Percentiles rank a stretch among this genome's conserved stretches.
phyloP scores from a whole-genome alignment of 2,888 invertebrate species.

The Eudasyphora cyanicolor region DNA sequence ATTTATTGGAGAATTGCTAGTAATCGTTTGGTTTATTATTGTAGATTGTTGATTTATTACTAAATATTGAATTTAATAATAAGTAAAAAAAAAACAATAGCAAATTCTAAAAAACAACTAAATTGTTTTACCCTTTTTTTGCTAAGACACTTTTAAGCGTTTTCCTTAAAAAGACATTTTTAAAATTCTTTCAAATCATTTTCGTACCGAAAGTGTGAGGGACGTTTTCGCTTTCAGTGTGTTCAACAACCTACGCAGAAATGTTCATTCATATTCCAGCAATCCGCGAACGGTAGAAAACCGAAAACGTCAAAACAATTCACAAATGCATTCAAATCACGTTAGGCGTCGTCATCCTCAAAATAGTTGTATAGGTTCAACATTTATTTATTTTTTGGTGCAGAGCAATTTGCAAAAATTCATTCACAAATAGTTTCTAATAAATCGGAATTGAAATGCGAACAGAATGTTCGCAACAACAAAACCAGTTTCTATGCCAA shows the following conservation, averaged over 20 bases:
- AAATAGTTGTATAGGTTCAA: conserved; percentile 27
- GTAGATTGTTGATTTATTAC: too few species aligned
- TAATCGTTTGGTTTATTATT: too few species aligned
- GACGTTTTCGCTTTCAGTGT: not conserved
- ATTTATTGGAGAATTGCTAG: too few species aligned
- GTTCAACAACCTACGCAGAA: conserved; percentile 46
- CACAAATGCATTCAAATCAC: conserved; percentile 37
- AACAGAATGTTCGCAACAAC: not conserved
- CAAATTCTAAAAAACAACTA: too few species aligned
- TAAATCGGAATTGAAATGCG: not conserved
- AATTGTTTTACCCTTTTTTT: too few species aligned
- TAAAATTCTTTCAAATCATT: not conserved
- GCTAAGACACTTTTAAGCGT: too few species aligned
- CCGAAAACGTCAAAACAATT: conserved; percentile 20
- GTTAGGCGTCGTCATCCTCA: conserved; percentile 13
- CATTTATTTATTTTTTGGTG: not conserved
- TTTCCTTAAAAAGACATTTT: not conserved
- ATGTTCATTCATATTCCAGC: conserved; percentile 4
- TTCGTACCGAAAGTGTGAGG: not conserved
- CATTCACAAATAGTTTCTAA: conserved; percentile 47
- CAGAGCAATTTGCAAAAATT: conserved; percentile 18
- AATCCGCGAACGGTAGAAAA: too few species aligned
- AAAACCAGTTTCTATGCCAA: conserved; percentile 36
- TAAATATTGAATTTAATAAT: too few species aligned
- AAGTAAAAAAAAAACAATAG: too few species aligned